Evolutionary conservation across 2,888 invertebrate genomes (phyloP), one percentile per base, ranked within the genome.

Genomic region (Saturnia pavonia): DNA sequence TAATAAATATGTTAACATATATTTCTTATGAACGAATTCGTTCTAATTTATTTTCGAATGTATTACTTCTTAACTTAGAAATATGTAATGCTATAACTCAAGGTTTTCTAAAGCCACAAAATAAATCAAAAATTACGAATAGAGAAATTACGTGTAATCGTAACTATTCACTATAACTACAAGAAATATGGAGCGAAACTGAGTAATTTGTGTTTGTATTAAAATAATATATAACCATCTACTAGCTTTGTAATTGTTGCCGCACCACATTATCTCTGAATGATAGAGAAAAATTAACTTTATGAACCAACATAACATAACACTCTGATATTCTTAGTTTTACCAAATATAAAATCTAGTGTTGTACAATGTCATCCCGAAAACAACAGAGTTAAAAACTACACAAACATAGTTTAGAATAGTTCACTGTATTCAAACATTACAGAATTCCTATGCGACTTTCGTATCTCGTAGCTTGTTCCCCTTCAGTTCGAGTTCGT

Each of bases 391-490:
- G 11, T 6, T 57, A 25, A 22, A 57, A 22, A 57, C 12, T 27
- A 25, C 22, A 57, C 22, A 57, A 22, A n/a, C 65, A 40, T 9
- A n/a, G n/a, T n/a, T n/a, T n/a, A 3, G n/a, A 65, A 34, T n/a
- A 40, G 14, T 40, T n/a, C 9, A 65, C 3, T n/a, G 65, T 65
- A 40, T 34, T 4, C 65, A 65, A n/a, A 65, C 65, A 65, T 65
- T 40, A 65, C 40, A 65, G 12, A 65, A n/a, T 7, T 65, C 40
- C 65, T 40, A 40, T 40, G 65, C 40, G n/a, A n/a, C 73, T 68
- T 72, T 66, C 67, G 70, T 69, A 75, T 72, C 69, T 74, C 70
- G 75, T 73, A 78, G 76, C 76, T 74, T 72, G 76, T 76, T 74
- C 68, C 40, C 63, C 40, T 40, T 40, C 40, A 40, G 34, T 65